Evolutionary conservation across 2,797 vertebrate species (phyloP), one percentile per base, ranked within the genome.

Genomic region (Myotis daubentonii): DNA sequence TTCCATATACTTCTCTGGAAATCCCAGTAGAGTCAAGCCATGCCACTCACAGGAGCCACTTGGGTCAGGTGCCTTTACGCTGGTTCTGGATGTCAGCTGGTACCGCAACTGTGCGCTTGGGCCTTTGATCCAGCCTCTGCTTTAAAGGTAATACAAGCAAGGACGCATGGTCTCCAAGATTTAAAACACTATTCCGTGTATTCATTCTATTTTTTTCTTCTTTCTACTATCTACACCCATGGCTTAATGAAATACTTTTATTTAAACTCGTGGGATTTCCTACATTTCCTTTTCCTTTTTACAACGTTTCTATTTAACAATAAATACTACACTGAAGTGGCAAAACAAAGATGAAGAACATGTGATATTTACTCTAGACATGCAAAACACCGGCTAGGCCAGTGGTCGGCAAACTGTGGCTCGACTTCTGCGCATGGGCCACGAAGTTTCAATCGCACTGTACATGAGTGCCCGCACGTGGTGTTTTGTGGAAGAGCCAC

Each of bases 101-200:
- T 5, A 7, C 8, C 17, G 55, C 47, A 83, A 33, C 4, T 10
- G 6, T 62, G 8, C 22, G 71, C 2, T n/a, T 3, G 0, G 2
- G 19, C 8, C 8, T 86, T 71, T 25, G 5, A 51, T 51, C 51
- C 7, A 49, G 47, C 4, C 0, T 53, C n/a, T 72, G 10, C 20
- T 70, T 86, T 55, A 22, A 79, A n/a, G 16, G 25, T 13, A 88
- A 30, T 33, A 38, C 22, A 68, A 84, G 6, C 0, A 68, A 68
- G 25, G 12, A 23, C 51, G 22, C 3, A 30, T 36, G 30, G 20
- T 47, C 53, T 53, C 23, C 9, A 44, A 65, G 10, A 75, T 82
- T 70, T 36, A 84, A 76, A 89, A 19, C 3, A 33, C 1, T 4
- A 5, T 36, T 55, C 7, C 8, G 7, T 55, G 53, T 79, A 55